Percentiles rank a stretch among this genome's conserved stretches.
These are phyloP conservation scores for Eurystomus gularis DNA, from an alignment of 2,113 vertebrate species.

Conservation along the genomic window DNA sequence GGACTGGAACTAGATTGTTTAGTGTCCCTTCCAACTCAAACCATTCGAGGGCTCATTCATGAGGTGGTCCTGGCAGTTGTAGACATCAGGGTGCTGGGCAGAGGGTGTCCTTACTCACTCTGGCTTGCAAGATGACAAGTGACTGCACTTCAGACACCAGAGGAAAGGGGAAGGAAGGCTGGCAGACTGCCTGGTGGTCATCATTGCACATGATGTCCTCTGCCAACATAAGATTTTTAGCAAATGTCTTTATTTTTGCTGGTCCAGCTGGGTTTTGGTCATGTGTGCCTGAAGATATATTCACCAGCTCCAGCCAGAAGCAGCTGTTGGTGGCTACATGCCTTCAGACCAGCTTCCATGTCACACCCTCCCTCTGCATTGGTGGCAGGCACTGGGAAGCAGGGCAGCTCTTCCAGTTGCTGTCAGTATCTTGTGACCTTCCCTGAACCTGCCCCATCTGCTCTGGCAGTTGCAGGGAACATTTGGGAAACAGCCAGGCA, in stretches of 20 bases:
- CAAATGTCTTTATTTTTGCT: no score
- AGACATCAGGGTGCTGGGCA: not conserved
- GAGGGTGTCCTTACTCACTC: not conserved
- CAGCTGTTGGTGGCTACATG: not conserved
- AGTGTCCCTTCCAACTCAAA: no score
- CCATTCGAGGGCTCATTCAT: no score
- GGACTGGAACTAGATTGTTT: no score
- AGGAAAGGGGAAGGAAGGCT: not conserved
- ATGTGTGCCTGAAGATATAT: rapidly evolving
- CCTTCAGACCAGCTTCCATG: not conserved
- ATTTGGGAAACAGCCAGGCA: not conserved
- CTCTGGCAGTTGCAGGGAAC: no score
- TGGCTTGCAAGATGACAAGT: not conserved
- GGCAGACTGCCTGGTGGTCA: not conserved
- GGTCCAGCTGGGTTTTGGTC: not conserved
- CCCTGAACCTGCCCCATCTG: not conserved
- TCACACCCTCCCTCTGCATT: not conserved
- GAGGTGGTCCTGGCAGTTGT: not conserved
- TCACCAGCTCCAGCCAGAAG: not conserved
- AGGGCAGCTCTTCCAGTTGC: not conserved
- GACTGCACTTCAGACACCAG: not conserved
- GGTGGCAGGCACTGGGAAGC: not conserved
- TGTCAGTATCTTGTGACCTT: not conserved
- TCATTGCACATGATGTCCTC: not conserved
- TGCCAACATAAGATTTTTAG: no score